Percentiles rank a stretch among this genome's conserved stretches.
Conservation (phyloP, 1,140 invertebrate species). For the Trichogramma pretiosum region DNA sequence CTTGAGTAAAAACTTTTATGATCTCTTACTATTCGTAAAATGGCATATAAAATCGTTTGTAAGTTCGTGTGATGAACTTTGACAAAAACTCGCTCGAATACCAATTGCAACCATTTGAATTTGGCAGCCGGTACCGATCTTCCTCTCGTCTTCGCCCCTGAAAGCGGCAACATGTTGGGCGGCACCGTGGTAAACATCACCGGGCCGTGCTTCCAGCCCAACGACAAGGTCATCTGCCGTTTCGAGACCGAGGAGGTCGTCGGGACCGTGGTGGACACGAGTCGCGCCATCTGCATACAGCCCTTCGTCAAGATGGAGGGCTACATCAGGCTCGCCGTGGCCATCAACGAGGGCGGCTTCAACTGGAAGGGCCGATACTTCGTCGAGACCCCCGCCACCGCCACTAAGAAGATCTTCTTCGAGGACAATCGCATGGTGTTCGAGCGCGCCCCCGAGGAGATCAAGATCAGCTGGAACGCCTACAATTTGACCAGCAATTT, state of each 20-base stretch:
- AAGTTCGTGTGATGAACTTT: no score
- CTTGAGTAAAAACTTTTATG: no score
- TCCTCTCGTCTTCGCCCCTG: slow-evolving; percentile 78
- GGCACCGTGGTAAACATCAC: slow-evolving; percentile 92
- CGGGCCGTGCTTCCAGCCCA: slow-evolving; percentile 76
- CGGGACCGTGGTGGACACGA: slow-evolving; percentile 65
- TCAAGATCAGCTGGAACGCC: slow-evolving; percentile 72
- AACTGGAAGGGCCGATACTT: slow-evolving; percentile 90
- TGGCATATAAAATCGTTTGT: no score
- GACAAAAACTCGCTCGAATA: no score
- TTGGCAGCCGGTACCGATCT: slow-evolving; percentile 65
- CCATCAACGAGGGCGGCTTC: slow-evolving; percentile 71
- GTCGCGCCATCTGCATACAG: slow-evolving; percentile 81
- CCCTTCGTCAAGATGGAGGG: slow-evolving; percentile 83
- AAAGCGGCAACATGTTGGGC: slow-evolving; percentile 91
- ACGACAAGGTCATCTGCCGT: slow-evolving; percentile 67
- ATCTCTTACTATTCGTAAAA: no score
- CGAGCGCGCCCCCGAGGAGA: slow-evolving; percentile 58
- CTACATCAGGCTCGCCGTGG: slow-evolving; percentile 80
- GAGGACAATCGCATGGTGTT: slow-evolving; percentile 62
- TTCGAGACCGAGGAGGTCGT: slow-evolving; percentile 70
- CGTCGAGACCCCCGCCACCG: slow-evolving; percentile 79
- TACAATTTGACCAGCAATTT: slow-evolving; percentile 76
- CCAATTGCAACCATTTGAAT: no score
- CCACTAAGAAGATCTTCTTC: slow-evolving; percentile 77